Evolutionary conservation across 2,888 invertebrate genomes (phyloP).

Genomic region (Drosophila suboccidentalis): DNA sequence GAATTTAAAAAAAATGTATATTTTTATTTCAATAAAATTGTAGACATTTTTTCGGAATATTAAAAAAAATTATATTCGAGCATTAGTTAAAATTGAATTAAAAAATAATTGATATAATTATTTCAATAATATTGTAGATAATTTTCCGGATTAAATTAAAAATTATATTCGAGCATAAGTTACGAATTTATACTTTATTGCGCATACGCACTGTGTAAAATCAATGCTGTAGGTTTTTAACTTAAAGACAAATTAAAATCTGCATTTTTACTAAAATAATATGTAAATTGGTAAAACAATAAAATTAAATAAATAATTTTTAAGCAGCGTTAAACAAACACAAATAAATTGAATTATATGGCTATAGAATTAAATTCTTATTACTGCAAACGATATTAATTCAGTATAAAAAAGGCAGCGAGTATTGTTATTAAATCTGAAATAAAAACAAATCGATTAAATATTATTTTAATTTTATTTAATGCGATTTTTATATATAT

Average conservation of each 20-base stretch:
- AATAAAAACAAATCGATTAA: not conserved
- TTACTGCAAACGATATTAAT: slow-evolving; percentile 2
- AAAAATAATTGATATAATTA: too few relatives aligned
- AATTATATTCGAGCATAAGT: not conserved
- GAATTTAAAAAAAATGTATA: too few relatives aligned
- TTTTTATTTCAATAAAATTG: too few relatives aligned
- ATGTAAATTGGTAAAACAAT: too few relatives aligned
- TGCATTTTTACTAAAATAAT: not conserved
- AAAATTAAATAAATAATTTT: too few relatives aligned
- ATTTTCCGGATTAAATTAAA: too few relatives aligned
- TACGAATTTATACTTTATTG: not conserved
- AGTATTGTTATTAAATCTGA: not conserved
- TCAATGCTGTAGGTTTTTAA: not conserved
- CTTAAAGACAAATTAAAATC: not conserved
- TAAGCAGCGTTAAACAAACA: not conserved
- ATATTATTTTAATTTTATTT: not conserved
- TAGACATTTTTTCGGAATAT: not conserved
- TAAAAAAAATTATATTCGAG: not conserved
- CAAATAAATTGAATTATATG: not conserved
- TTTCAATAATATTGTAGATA: too few relatives aligned
- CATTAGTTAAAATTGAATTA: not conserved
- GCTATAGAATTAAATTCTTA: not conserved
- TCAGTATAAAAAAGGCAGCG: not conserved
- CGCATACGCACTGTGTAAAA: not conserved
- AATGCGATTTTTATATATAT: slow-evolving; percentile 1